Base-by-base conservation (phyloP, 2,113 vertebrate species). In the Calidris pygmaea region DNA sequence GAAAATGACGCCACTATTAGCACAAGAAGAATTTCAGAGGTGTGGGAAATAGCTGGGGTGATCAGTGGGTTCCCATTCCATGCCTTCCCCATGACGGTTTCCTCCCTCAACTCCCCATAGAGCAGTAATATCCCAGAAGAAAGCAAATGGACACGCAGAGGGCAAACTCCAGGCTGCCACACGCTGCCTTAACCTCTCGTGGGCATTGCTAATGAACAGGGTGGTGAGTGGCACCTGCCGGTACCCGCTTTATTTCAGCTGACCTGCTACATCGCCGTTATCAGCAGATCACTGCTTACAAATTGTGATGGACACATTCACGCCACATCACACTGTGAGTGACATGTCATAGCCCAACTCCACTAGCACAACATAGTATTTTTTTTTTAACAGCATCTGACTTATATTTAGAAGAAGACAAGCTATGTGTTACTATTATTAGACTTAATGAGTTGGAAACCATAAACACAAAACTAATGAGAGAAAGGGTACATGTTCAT, bases 31-130 rank as follows among this genome's bases (percentile, higher is more conserved):
- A 67, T 47, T 89, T 87, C 41, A 77, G 48, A 78, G 10, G 3
- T 14, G 10, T 13, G 82, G 12, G 22, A 78, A 60, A 76, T 35
- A 56, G 9, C 15, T 72, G 66, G 5, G 3, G 22, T 26, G 52
- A 85, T 3, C 45, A 63, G 47, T 0, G 6, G 7, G 26, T 48
- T 82, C 18, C 12, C 12, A 59, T 65, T 68, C 10, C 37, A 47
- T 0, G 1, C 18, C 30, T 32, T 81, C 3, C 14, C 32, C 0
- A 0, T 16, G 20, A 32, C 0, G 0, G 7, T 3, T 55, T 9
- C 8, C 12, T 45, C 37, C n/a, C 5, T 35, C 32, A 58, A 43
- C 37, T n/a, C 37, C 22, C 39, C 26, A 17, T 35, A 50, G 18
- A 74, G 8, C 15, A 71, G 12, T 55, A 50, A 78, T 0, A 1